phyloP scores from a whole-genome alignment of 2,888 invertebrate species.

The Ametastegia equiseti region DNA sequence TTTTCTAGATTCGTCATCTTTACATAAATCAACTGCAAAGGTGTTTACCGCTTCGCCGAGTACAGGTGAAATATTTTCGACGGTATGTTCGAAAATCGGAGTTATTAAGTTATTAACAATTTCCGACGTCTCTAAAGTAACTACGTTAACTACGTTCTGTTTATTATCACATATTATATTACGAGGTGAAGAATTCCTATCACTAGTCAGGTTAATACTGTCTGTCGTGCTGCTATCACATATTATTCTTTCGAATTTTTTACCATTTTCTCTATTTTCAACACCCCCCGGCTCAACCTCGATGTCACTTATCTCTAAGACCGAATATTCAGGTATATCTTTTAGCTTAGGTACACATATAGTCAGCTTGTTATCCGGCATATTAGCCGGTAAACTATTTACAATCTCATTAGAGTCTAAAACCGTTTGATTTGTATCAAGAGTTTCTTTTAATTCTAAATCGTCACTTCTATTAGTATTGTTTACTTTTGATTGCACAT shows the following conservation, averaged over 20 bases:
- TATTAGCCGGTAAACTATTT: constrained; percentile 53
- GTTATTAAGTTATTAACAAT: constrained; percentile 22
- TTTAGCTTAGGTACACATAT: constrained; percentile 62
- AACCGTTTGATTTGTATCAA: constrained; percentile 37
- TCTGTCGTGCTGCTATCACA: constrained; percentile 68
- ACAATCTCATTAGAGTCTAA: constrained; percentile 53
- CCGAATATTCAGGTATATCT: constrained; percentile 64
- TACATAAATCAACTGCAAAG: constrained; percentile 13
- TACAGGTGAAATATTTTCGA: constrained; percentile 11
- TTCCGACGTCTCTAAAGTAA: constrained; percentile 53
- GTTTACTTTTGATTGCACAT: constrained; percentile 59
- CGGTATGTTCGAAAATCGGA: constrained; percentile 1
- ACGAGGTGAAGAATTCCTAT: constrained; percentile 64
- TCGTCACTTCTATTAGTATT: constrained; percentile 56
- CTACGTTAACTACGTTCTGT: constrained; percentile 59
- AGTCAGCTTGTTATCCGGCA: constrained; percentile 49
- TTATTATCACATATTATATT: constrained; percentile 63
- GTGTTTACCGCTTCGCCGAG: background rate
- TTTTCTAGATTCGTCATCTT: constrained; percentile 23
- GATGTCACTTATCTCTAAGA: constrained; percentile 58
- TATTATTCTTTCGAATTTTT: constrained; percentile 53
- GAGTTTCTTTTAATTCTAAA: constrained; percentile 52
- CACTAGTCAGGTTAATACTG: constrained; percentile 71
- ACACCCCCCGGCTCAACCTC: constrained; percentile 30
- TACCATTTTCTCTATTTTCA: background rate